Conservation (phyloP, 2,888 invertebrate species). For the Isoperla grammatica region DNA sequence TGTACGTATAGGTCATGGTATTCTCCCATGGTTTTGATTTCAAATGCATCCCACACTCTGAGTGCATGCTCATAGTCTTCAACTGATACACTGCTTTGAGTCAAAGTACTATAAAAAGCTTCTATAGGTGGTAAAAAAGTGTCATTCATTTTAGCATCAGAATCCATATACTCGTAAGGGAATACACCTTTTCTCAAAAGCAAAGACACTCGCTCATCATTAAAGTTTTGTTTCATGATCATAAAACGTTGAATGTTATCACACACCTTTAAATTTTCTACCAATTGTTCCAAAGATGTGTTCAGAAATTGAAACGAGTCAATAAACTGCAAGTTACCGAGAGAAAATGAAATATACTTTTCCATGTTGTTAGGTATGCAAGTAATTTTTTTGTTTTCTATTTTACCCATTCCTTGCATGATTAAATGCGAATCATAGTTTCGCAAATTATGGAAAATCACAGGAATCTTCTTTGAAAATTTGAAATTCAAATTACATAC, state of each 20-base stretch:
- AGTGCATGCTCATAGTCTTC: constrained; percentile 35
- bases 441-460: constrained; percentile 38
- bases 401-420: constrained; percentile 26
- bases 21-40: constrained; percentile 33
- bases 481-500: constrained; percentile 38
- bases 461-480: constrained; percentile 35
- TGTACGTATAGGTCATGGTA: constrained; percentile 37
- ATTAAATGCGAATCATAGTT: constrained; percentile 38
- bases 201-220: constrained; percentile 21
- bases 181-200: constrained; percentile 37
- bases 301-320: constrained; percentile 38
- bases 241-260: background rate
- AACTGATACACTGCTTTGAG: constrained; percentile 15
- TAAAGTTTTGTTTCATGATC: background rate
- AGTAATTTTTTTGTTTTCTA: background rate
- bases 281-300: constrained; percentile 35
- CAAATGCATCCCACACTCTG: constrained; percentile 35
- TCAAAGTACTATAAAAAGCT: constrained; percentile 33
- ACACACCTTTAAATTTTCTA: constrained; percentile 29
- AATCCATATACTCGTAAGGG: constrained; percentile 38
- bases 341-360: constrained; percentile 21
- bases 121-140: constrained; percentile 19
- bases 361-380: constrained; percentile 28
- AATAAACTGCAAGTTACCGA: constrained; percentile 31
- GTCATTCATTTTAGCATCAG: constrained; percentile 32